These are phyloP conservation scores for Nomada hirtipes DNA, from an alignment of 2,888 invertebrate genomes.

Conservation along the genomic window DNA sequence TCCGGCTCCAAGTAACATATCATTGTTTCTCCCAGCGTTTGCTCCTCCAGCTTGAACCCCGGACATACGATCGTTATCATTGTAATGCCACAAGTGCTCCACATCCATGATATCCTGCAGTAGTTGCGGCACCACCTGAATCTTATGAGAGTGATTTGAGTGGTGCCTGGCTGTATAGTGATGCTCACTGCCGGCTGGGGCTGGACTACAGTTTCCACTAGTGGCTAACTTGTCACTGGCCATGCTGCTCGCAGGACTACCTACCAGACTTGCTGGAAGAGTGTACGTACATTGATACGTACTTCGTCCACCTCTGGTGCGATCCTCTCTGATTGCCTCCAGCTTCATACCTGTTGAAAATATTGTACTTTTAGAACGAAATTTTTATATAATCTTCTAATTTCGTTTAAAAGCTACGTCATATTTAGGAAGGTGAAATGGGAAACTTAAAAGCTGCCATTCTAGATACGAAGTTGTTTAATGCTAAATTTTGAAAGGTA, in stretches of 20 bases:
- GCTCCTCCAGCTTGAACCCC: constrained; percentile 77
- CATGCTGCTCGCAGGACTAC: constrained; percentile 85
- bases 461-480: too few species aligned
- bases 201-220: constrained; percentile 81
- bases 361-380: not conserved
- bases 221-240: constrained; percentile 82
- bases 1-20: constrained; percentile 52
- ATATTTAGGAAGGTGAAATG: too few species aligned
- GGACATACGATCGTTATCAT: constrained; percentile 90
- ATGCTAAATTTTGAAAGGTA: too few species aligned
- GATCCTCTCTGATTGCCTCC: constrained; percentile 97
- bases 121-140: constrained; percentile 82
- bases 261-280: constrained; percentile 87
- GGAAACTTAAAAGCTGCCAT: too few species aligned
- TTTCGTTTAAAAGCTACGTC: too few species aligned
- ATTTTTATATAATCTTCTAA: too few species aligned
- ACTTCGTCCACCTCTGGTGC: constrained; percentile 97
- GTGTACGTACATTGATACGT: constrained; percentile 98
- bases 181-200: constrained; percentile 80
- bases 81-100: constrained; percentile 97
- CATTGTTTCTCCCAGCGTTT: constrained; percentile 47
- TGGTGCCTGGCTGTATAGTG: constrained; percentile 81
- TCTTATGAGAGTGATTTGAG: constrained; percentile 82
- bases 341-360: constrained; percentile 90
- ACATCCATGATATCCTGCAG: constrained; percentile 97